These are phyloP conservation scores for Solea solea DNA, from an alignment of 2,113 vertebrate species.

Conservation along the genomic window DNA sequence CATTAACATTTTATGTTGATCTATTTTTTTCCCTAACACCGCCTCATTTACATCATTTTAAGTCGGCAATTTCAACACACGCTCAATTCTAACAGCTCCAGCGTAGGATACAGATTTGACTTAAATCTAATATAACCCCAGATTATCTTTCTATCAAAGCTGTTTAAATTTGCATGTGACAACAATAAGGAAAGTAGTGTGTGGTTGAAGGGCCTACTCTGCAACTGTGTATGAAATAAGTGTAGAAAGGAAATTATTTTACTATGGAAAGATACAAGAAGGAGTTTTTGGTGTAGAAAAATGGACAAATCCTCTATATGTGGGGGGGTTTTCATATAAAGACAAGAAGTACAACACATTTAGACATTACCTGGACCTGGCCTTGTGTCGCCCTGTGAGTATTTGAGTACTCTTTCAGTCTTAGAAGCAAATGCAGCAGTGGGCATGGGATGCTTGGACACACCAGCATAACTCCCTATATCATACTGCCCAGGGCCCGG, in stretches of 20 bases:
- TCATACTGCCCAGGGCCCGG: conserved; percentile 83
- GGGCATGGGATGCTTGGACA: conserved; percentile 71
- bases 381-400: neutral
- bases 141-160: neutral
- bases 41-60: conserved; percentile 23
- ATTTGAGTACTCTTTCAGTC: conserved; percentile 57
- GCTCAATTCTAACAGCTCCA: neutral
- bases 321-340: neutral
- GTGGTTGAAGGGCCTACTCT: neutral
- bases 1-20: conserved; percentile 6
- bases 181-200: neutral
- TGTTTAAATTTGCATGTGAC: conserved; percentile 10
- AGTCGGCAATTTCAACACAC: conserved; percentile 21
- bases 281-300: too few relatives aligned
- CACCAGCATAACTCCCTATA: conserved; percentile 42
- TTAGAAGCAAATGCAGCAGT: conserved; percentile 81
- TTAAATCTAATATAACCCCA: neutral
- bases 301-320: neutral
- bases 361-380: conserved; percentile 83
- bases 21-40: neutral
- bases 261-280: neutral
- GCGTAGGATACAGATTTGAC: conserved; percentile 1
- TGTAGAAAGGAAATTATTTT: neutral
- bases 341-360: neutral
- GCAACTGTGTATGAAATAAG: neutral